Percentiles rank a stretch among this genome's conserved stretches.
These are phyloP conservation scores for Sander lucioperca DNA, from an alignment of 2,113 vertebrate genomes.

Conservation along the genomic window DNA sequence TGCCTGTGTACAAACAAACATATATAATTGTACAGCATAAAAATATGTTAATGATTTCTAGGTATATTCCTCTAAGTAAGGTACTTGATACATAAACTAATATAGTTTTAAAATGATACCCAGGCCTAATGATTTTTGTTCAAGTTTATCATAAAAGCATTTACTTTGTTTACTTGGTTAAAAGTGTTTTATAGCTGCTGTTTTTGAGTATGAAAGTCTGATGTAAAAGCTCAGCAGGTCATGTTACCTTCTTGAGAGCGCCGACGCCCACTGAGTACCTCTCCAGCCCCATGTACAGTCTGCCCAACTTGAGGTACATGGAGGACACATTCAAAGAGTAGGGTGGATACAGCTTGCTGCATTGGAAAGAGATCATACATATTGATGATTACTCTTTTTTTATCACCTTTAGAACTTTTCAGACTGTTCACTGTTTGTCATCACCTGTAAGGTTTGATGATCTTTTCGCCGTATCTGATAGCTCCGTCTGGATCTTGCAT, in stretches of 20 bases:
- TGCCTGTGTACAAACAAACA: slow-evolving; percentile 83
- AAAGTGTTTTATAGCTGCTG: neutral
- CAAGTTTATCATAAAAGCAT: neutral
- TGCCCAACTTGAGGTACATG: slow-evolving; percentile 94
- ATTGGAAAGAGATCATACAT: slow-evolving; percentile 24
- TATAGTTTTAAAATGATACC: neutral
- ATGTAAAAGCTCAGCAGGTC: neutral
- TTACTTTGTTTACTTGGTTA: neutral
- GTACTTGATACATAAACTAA: neutral
- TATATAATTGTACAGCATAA: neutral
- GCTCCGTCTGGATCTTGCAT: slow-evolving; percentile 90
- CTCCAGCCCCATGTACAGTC: slow-evolving; percentile 88
- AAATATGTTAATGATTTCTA: neutral
- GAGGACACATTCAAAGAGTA: slow-evolving; percentile 96
- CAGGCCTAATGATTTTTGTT: neutral
- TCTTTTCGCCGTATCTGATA: slow-evolving; percentile 91
- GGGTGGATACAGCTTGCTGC: slow-evolving; percentile 91
- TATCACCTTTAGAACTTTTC: neutral
- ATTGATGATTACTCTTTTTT: neutral
- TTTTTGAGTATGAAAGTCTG: neutral
- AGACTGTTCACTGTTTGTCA: neutral
- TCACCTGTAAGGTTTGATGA: slow-evolving; percentile 93
- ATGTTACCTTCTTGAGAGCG: slow-evolving; percentile 89
- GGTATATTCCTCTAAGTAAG: neutral
- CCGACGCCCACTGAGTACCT: slow-evolving; percentile 81